Conservation (phyloP, 92 coral and sea anemone species). For the Pocillopora meandrina region DNA sequence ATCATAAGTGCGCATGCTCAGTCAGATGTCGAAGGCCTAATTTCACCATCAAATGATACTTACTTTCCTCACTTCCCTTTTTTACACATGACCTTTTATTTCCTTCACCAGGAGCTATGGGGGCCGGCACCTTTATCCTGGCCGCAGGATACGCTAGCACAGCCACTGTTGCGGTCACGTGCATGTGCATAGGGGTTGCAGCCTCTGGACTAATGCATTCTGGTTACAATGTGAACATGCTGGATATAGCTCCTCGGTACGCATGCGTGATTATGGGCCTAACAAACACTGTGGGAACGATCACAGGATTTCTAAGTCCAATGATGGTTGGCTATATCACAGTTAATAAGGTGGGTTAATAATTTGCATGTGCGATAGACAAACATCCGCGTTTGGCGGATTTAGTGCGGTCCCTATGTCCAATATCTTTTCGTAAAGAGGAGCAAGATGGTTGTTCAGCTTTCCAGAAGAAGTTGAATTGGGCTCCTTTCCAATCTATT, state of each 20-base stretch:
- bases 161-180: slow-evolving; percentile 68
- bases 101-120: slow-evolving; percentile 64
- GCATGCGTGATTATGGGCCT: slow-evolving; percentile 93
- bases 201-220: slow-evolving; percentile 84
- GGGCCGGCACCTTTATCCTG: slow-evolving; percentile 78
- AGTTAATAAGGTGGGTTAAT: slow-evolving; percentile 62
- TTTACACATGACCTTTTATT: slow-evolving; percentile 1
- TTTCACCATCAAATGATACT: no score
- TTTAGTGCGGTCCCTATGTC: no score
- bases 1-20: no score
- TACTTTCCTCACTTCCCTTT: no score
- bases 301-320: slow-evolving; percentile 87
- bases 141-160: slow-evolving; percentile 76
- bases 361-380: not conserved
- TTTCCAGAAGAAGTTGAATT: no score
- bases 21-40: no score
- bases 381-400: not conserved
- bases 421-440: no score
- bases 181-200: slow-evolving; percentile 90
- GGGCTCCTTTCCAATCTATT: no score
- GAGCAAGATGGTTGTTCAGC: no score
- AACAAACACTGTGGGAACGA: slow-evolving; percentile 86
- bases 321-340: slow-evolving; percentile 86
- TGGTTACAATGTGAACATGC: slow-evolving; percentile 87
- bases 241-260: slow-evolving; percentile 87